Percentiles rank a stretch among this genome's conserved stretches.
Conservation (phyloP, 2,113 vertebrate genomes). For the Gymnobelideus leadbeateri region DNA sequence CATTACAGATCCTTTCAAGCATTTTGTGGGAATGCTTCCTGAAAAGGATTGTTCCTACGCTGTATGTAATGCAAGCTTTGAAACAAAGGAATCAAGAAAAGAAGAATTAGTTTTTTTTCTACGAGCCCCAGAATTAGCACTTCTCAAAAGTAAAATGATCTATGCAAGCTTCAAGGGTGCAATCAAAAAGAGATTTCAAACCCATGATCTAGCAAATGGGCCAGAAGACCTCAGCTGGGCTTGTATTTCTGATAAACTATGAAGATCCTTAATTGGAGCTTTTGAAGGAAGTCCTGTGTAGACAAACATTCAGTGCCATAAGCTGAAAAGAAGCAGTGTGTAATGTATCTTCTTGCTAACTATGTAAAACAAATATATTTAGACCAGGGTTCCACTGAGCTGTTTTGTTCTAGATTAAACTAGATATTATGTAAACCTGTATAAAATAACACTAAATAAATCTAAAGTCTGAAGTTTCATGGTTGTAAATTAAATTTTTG, state of each 20-base stretch:
- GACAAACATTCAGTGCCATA: conserved; percentile 85
- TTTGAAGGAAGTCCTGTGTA: conserved; percentile 87
- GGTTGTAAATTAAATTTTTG: not conserved
- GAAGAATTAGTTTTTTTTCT: conserved; percentile 87
- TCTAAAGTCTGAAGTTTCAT: not conserved
- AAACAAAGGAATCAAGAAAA: conserved; percentile 88
- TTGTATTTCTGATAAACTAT: conserved; percentile 87
- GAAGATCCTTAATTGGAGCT: conserved; percentile 87
- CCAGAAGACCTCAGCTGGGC: conserved; percentile 87
- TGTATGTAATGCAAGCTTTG: conserved; percentile 87
- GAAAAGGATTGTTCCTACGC: conserved; percentile 88
- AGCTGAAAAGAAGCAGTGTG: conserved; percentile 82
- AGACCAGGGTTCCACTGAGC: conserved; percentile 84
- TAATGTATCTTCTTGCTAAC: conserved; percentile 80
- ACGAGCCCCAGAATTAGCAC: conserved; percentile 94
- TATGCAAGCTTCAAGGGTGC: conserved; percentile 99
- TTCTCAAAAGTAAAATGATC: conserved; percentile 99
- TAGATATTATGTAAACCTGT: not conserved
- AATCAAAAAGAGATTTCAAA: conserved; percentile 99
- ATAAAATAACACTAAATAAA: not conserved
- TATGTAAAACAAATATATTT: conserved; percentile 82
- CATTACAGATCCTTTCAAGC: conserved; percentile 90
- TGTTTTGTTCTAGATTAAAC: conserved; percentile 80
- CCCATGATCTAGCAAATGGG: conserved; percentile 87
- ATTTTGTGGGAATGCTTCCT: conserved; percentile 88